These are phyloP conservation scores for Araneus ventricosus DNA, from an alignment of 1,140 invertebrate genomes.

Conservation along the genomic window DNA sequence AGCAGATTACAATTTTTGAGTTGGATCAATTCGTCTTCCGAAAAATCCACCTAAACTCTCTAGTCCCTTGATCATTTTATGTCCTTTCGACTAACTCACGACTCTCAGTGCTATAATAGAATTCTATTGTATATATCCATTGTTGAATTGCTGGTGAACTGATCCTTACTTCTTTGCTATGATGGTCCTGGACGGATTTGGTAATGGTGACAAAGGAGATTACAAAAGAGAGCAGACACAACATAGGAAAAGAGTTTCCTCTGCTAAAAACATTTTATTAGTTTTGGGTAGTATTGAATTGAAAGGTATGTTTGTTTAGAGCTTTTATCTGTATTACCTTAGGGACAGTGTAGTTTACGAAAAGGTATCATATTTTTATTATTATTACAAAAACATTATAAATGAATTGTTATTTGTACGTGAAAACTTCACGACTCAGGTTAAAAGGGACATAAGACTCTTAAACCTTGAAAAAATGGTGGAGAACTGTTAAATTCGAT, in stretches of 20 bases:
- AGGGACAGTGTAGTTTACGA: too few relatives aligned
- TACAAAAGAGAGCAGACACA: neutral
- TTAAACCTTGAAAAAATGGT: too few relatives aligned
- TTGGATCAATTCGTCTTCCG: constrained; percentile 12
- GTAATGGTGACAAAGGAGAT: neutral
- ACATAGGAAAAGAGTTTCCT: neutral
- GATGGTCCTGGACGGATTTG: neutral
- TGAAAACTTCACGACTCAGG: too few relatives aligned
- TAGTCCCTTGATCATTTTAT: neutral
- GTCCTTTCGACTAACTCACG: neutral
- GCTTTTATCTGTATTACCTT: too few relatives aligned
- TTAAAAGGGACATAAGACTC: too few relatives aligned
- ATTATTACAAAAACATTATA: too few relatives aligned
- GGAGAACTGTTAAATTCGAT: too few relatives aligned
- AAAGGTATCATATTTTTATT: too few relatives aligned
- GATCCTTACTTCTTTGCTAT: neutral
- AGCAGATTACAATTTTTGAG: constrained; percentile 21
- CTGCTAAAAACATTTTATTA: neutral
- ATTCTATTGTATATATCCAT: constrained; percentile 20
- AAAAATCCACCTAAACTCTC: neutral
- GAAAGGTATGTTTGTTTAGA: neutral
- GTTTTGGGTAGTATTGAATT: too few relatives aligned
- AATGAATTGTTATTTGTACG: too few relatives aligned
- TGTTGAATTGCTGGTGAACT: neutral
- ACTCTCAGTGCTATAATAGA: neutral